Evolutionary conservation across 2,888 invertebrate species (phyloP).

Genomic region (Mythimna vitellina): DNA sequence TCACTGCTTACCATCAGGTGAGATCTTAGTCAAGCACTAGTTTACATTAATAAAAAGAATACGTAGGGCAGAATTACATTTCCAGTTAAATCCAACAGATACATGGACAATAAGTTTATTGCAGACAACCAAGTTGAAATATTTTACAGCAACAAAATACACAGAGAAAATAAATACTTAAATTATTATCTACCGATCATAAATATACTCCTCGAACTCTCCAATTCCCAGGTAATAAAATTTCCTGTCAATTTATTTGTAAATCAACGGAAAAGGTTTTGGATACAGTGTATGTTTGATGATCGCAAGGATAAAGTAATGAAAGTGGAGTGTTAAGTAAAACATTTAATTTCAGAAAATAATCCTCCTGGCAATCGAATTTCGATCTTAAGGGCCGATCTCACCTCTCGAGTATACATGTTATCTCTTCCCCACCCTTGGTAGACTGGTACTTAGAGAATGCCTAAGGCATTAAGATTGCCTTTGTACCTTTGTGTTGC

Average conservation of each 20-base stretch:
- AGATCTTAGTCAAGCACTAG: too few relatives aligned
- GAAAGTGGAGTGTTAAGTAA: constrained; percentile 6
- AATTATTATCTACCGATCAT: constrained; percentile 27
- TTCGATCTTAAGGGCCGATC: too few relatives aligned
- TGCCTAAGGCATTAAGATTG: too few relatives aligned
- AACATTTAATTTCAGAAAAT: background rate
- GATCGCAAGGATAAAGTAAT: background rate
- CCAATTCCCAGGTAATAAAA: constrained; percentile 41
- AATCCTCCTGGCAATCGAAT: too few relatives aligned
- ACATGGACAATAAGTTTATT: background rate
- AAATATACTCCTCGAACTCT: constrained; percentile 14
- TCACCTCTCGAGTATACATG: too few relatives aligned
- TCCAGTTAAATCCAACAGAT: background rate
- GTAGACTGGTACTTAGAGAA: too few relatives aligned
- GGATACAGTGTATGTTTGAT: constrained; percentile 8
- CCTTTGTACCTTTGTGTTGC: too few relatives aligned
- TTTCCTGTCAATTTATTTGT: constrained; percentile 49
- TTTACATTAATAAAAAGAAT: too few relatives aligned
- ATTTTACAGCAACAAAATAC: constrained; percentile 10
- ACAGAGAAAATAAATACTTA: background rate
- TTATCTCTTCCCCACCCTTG: too few relatives aligned
- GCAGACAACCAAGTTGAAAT: constrained; percentile 2
- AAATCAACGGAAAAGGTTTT: constrained; percentile 23
- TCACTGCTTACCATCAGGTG: too few relatives aligned
- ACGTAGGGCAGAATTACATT: too few relatives aligned